Conservation (phyloP, 2,888 invertebrate species). For the Ophioninae sp. region DNA sequence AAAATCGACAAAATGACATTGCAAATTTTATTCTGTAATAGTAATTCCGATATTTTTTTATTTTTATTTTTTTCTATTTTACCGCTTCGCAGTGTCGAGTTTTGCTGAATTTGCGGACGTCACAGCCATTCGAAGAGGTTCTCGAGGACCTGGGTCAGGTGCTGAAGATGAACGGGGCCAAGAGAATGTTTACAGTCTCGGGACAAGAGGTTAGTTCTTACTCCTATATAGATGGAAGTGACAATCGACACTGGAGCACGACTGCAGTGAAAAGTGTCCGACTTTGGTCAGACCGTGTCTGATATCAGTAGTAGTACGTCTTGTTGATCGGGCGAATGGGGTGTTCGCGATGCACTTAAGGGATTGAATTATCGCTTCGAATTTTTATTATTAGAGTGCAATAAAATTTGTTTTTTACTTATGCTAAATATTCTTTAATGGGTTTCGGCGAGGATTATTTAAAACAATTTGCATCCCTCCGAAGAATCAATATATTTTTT, state of each 20-base stretch:
- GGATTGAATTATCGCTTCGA: too few species aligned
- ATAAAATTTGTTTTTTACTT: too few species aligned
- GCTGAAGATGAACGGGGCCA: slow-evolving; percentile 94
- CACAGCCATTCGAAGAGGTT: slow-evolving; percentile 97
- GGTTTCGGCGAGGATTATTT: too few species aligned
- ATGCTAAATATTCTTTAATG: too few species aligned
- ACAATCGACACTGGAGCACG: slow-evolving; percentile 33
- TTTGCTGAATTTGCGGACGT: slow-evolving; percentile 93
- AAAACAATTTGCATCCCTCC: too few species aligned
- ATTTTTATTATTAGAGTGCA: too few species aligned
- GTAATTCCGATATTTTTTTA: too few species aligned
- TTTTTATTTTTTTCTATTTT: slow-evolving; percentile 13
- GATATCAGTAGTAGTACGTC: slow-evolving; percentile 37
- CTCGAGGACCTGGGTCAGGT: slow-evolving; percentile 96
- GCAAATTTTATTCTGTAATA: too few species aligned
- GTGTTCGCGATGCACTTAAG: neutral
- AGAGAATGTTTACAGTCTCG: slow-evolving; percentile 94
- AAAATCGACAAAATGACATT: too few species aligned
- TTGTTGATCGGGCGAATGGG: slow-evolving; percentile 31
- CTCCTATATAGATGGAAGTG: slow-evolving; percentile 17
- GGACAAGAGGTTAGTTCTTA: slow-evolving; percentile 90
- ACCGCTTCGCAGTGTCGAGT: slow-evolving; percentile 90
- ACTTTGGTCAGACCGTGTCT: slow-evolving; percentile 31
- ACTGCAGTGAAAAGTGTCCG: slow-evolving; percentile 45
- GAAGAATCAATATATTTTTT: too few species aligned